Evolutionary conservation across 1,140 invertebrate genomes (phyloP).

Genomic region (Lepeophtheirus salmonis): DNA sequence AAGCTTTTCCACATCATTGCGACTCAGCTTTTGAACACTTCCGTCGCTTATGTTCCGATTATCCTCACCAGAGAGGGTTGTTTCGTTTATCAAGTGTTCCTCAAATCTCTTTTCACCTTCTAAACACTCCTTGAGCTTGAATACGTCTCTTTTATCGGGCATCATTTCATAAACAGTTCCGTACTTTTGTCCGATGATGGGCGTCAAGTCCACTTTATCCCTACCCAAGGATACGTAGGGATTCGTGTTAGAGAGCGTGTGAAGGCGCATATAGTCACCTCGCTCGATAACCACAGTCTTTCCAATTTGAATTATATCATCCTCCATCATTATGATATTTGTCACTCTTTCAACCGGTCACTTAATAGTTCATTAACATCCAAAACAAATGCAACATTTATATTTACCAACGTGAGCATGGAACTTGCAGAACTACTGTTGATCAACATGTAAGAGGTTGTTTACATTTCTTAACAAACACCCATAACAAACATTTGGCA

Average conservation of each 20-base stretch:
- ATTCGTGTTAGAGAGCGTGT: not conserved
- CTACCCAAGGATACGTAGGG: constrained; percentile 36
- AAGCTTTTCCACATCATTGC: constrained; percentile 56
- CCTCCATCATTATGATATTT: not conserved
- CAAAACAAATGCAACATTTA: no score
- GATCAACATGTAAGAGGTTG: no score
- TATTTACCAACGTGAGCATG: no score
- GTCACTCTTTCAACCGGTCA: no score
- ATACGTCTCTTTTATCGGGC: constrained; percentile 36
- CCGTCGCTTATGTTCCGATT: constrained; percentile 67
- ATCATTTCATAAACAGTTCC: constrained; percentile 60
- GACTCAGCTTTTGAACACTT: constrained; percentile 62
- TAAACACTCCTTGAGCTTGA: constrained; percentile 20
- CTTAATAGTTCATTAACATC: no score
- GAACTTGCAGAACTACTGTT: no score
- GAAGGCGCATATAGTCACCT: not conserved
- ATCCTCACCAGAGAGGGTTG: constrained; percentile 40
- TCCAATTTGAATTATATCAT: not conserved
- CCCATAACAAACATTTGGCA: no score
- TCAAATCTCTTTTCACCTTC: constrained; percentile 12
- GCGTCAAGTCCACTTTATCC: constrained; percentile 46
- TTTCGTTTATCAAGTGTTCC: constrained; percentile 35
- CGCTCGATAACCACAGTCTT: not conserved
- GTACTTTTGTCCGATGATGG: constrained; percentile 47
- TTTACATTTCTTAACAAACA: no score